phyloP scores from a whole-genome alignment of 2,797 vertebrate species.

The Uromys caudimaculatus region DNA sequence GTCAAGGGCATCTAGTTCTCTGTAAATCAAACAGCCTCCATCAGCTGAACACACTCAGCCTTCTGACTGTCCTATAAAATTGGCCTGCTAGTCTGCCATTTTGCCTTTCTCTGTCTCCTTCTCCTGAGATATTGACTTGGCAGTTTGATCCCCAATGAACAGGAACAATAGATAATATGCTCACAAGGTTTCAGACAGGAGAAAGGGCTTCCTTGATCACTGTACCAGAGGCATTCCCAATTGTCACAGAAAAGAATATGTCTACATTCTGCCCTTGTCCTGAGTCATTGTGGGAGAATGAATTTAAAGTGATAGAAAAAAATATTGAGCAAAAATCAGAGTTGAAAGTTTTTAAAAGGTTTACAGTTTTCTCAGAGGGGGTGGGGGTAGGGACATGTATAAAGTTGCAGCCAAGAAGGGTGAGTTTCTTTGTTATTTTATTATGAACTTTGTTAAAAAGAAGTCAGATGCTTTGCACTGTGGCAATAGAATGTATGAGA shows the following conservation, averaged over 20 bases:
- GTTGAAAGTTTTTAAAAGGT: not conserved
- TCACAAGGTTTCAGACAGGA: not conserved
- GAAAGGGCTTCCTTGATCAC: not conserved
- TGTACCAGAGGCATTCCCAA: not conserved
- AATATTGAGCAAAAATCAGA: not conserved
- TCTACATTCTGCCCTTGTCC: not conserved
- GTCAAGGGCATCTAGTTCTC: too few species aligned
- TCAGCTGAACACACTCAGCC: not conserved
- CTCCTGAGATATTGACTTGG: not conserved
- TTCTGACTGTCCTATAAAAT: not conserved
- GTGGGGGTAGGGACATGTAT: not conserved
- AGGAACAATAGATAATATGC: not conserved
- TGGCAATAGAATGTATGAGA: not conserved
- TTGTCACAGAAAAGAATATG: too few species aligned
- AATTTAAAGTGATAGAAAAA: not conserved
- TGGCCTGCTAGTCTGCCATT: not conserved
- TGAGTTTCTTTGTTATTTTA: not conserved
- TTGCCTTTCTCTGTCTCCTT: not conserved
- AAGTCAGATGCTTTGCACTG: not conserved
- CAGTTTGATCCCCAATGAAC: not conserved
- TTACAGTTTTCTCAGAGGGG: not conserved
- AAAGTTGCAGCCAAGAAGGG: not conserved
- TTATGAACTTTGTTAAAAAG: not conserved
- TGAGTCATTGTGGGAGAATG: not conserved
- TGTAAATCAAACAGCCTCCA: not conserved